These are phyloP conservation scores for Orchestes rusci DNA, from an alignment of 2,888 invertebrate genomes.

Conservation along the genomic window DNA sequence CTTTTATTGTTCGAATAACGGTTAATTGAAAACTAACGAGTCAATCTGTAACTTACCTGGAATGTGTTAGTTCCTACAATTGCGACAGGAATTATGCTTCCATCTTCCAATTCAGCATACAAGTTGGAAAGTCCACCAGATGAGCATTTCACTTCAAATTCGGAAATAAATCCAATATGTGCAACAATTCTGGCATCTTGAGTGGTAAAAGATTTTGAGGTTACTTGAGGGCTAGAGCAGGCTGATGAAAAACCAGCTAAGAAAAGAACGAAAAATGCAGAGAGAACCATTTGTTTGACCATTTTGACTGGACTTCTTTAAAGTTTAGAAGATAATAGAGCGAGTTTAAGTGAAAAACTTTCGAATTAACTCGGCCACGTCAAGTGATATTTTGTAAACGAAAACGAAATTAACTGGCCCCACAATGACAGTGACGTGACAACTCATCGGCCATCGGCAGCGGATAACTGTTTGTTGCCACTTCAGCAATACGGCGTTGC, in stretches of 20 bases:
- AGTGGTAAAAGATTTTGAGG: slow-evolving; percentile 80
- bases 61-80: slow-evolving; percentile 70
- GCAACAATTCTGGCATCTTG: slow-evolving; percentile 87
- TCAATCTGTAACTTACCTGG: slow-evolving; percentile 70
- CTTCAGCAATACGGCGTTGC: too few relatives aligned
- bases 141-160: slow-evolving; percentile 79
- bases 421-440: too few relatives aligned
- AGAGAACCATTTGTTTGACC: too few relatives aligned
- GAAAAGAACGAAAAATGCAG: slow-evolving; percentile 24
- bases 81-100: slow-evolving; percentile 78
- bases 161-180: slow-evolving; percentile 84
- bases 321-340: too few relatives aligned
- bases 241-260: slow-evolving; percentile 25
- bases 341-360: too few relatives aligned
- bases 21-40: neutral
- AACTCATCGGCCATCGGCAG: too few relatives aligned
- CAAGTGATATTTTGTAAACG: too few relatives aligned
- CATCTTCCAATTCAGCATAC: slow-evolving; percentile 85
- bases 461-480: too few relatives aligned
- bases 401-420: too few relatives aligned
- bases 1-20: too few relatives aligned
- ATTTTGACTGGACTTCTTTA: too few relatives aligned
- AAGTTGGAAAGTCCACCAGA: slow-evolving; percentile 56
- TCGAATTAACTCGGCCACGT: too few relatives aligned
- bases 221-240: slow-evolving; percentile 59